These are phyloP conservation scores for Archocentrus centrarchus DNA, from an alignment of 2,113 vertebrate species.

Conservation along the genomic window DNA sequence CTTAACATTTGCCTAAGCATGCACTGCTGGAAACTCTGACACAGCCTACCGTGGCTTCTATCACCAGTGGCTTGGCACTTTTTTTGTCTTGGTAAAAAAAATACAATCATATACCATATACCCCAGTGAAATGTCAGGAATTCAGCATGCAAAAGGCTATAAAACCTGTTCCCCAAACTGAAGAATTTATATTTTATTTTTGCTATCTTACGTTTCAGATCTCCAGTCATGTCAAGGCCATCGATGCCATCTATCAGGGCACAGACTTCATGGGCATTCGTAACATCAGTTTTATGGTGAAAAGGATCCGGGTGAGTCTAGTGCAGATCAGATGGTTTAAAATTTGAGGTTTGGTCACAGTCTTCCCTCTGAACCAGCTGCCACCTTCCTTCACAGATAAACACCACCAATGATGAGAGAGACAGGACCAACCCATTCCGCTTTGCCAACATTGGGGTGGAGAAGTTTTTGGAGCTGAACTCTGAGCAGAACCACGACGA, in stretches of 20 bases:
- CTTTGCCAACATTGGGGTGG: slow-evolving; percentile 98
- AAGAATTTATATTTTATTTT: neutral
- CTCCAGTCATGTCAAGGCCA: slow-evolving; percentile 97
- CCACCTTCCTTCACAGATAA: slow-evolving; percentile 83
- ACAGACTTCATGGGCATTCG: slow-evolving; percentile 97
- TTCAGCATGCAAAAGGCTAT: neutral
- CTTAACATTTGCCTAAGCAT: no score
- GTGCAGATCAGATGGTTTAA: neutral
- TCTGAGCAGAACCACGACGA: slow-evolving; percentile 99
- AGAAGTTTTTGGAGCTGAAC: slow-evolving; percentile 98
- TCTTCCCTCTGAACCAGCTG: neutral
- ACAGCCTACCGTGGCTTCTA: no score
- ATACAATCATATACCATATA: neutral
- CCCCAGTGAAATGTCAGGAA: neutral
- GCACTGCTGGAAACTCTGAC: no score
- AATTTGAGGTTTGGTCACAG: neutral
- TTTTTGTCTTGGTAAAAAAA: no score
- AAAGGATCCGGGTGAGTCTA: slow-evolving; percentile 89
- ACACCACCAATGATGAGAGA: slow-evolving; percentile 91
- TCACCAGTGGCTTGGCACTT: no score
- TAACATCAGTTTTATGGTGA: slow-evolving; percentile 99
- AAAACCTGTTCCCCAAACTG: neutral
- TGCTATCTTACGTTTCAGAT: slow-evolving; percentile 80
- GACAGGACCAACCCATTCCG: slow-evolving; percentile 95
- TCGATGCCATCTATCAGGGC: slow-evolving; percentile 98